A percentile compares a stretch with the other conserved stretches of the same genome.
Evolutionary conservation across 2,888 invertebrate genomes (phyloP).

Genomic region (Hydropsyche betteni): DNA sequence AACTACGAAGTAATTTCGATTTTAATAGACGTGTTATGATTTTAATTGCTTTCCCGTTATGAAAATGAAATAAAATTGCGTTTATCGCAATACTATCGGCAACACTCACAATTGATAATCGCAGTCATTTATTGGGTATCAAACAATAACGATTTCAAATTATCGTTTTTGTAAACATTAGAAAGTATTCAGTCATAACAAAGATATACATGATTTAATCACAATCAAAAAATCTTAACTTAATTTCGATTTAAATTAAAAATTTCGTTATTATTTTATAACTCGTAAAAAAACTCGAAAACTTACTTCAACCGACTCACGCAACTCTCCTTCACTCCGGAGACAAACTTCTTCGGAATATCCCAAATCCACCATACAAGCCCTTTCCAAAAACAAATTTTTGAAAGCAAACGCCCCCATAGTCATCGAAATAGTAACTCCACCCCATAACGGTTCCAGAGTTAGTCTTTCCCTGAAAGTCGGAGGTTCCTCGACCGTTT

Average conservation of each 20-base stretch:
- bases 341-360: slow-evolving; percentile 69
- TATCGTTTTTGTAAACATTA: too few species aligned
- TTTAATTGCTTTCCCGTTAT: too few species aligned
- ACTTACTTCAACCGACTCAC: slow-evolving; percentile 55
- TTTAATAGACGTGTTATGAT: neutral
- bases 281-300: slow-evolving; percentile 48
- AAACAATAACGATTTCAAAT: too few species aligned
- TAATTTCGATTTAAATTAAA: too few species aligned
- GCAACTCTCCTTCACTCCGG: slow-evolving; percentile 33
- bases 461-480: slow-evolving; percentile 42
- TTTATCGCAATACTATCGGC: too few species aligned
- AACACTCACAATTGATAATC: too few species aligned
- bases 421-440: slow-evolving; percentile 47
- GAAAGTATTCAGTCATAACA: too few species aligned
- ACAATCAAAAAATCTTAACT: too few species aligned
- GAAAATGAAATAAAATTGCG: too few species aligned
- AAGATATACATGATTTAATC: too few species aligned
- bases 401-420: slow-evolving; percentile 55
- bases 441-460: slow-evolving; percentile 50
- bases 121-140: too few species aligned
- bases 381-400: slow-evolving; percentile 78
- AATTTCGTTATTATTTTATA: neutral
- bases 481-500: neutral
- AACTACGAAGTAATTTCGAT: neutral
- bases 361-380: slow-evolving; percentile 75